Conservation (phyloP, 2,797 vertebrate species). For the Psittacula derbiana region DNA sequence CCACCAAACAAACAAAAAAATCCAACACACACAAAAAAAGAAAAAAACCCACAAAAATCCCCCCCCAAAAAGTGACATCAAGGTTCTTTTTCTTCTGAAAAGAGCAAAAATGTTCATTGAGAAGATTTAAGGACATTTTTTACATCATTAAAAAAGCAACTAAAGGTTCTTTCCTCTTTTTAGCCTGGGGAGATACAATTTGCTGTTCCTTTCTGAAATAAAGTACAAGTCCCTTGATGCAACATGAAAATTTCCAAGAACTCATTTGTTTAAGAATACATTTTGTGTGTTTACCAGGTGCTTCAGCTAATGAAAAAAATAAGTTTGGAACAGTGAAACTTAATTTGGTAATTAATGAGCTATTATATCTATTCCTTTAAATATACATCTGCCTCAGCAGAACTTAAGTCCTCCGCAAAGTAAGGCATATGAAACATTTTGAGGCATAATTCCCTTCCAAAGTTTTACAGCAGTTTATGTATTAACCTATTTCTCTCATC, state of each 20-base stretch:
- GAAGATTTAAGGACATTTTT: neutral
- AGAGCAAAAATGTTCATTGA: neutral
- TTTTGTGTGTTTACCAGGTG: neutral
- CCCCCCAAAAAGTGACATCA: neutral
- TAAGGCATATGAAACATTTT: neutral
- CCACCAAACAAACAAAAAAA: too few species aligned
- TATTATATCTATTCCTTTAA: neutral
- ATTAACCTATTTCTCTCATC: neutral
- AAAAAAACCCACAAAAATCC: rapidly evolving
- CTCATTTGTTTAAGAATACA: neutral
- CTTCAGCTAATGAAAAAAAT: neutral
- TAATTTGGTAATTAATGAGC: neutral
- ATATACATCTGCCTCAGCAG: neutral
- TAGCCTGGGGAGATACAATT: neutral
- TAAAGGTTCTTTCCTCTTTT: neutral
- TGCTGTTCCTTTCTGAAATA: neutral
- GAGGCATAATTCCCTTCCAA: neutral
- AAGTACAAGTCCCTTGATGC: neutral
- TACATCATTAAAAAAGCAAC: neutral
- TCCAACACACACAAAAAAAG: neutral
- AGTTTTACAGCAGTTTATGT: neutral
- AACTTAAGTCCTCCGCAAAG: neutral
- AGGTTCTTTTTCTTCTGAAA: neutral
- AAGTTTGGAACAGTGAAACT: neutral
- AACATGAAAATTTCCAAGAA: conserved; percentile 32